Conservation (phyloP, 2,797 vertebrate genomes). For the Sebastes hopkinsi region DNA sequence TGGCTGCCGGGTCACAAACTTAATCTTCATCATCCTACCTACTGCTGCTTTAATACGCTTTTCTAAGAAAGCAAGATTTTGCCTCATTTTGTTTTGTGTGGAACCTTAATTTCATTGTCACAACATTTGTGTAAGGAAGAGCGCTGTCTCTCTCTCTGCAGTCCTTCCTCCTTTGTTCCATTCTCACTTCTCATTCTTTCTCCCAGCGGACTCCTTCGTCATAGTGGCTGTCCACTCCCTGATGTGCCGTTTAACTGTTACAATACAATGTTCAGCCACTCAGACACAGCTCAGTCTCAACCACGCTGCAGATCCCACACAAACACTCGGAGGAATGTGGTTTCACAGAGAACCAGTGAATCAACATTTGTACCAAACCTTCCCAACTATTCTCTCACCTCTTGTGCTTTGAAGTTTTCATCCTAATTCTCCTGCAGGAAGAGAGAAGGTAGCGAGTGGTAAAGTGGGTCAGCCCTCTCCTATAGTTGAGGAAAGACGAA, state of each 20-base stretch:
- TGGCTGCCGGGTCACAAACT: too few species aligned
- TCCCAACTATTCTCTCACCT: slow-evolving; percentile 7
- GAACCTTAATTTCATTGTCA: not conserved
- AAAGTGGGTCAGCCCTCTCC: slow-evolving; percentile 71
- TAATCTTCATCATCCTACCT: too few species aligned
- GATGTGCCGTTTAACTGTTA: slow-evolving; percentile 19
- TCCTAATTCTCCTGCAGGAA: not conserved
- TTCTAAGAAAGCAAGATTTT: too few species aligned
- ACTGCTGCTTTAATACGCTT: too few species aligned
- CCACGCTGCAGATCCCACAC: not conserved
- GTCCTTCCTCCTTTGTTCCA: not conserved
- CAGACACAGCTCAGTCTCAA: slow-evolving; percentile 23
- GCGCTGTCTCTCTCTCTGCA: not conserved
- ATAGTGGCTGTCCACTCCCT: slow-evolving; percentile 16
- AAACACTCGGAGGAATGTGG: not conserved
- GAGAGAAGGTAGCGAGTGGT: slow-evolving; percentile 14
- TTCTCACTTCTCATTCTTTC: not conserved
- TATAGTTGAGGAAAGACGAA: slow-evolving; percentile 39
- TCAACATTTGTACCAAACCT: slow-evolving; percentile 34
- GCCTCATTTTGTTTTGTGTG: not conserved
- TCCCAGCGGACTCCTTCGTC: slow-evolving; percentile 4
- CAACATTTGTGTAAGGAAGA: not conserved
- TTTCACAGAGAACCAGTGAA: slow-evolving; percentile 17
- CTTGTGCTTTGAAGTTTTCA: slow-evolving; percentile 13
- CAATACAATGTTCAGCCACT: slow-evolving; percentile 35